Base-by-base conservation (phyloP, 1,140 invertebrate species). In the Pseudomyrmex cubaensis region DNA sequence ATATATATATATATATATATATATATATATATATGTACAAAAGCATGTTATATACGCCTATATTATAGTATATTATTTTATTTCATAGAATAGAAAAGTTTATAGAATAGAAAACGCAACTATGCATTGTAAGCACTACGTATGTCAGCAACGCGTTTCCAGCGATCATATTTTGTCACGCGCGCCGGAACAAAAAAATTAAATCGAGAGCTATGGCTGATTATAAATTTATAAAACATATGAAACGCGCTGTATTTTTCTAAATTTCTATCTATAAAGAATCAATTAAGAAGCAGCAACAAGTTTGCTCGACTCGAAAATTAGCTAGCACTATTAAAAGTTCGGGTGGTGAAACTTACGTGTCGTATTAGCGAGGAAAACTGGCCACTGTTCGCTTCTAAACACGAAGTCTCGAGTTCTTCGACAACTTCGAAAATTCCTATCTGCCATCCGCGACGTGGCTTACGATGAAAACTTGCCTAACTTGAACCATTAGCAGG, bases 401-500 rank as follows among this genome's bases (percentile, higher is more conserved):
- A 75, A 80, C 15, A 57, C 5, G 25, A 3, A 22, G 4, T n/a
- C n/a, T 25, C 70, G 13, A 82, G 72, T 87, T 88, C 75, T 88
- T 87, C 70, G 80, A 84, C 59, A 77, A 88, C 70, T 88, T 87
- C 25, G 61, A 62, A 87, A 75, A 87, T 88, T 88, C 77, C 74
- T 80, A 88, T 89, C 88, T 88, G 44, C 63, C 35, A 57, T 46
- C 61, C 61, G 67, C 67, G 67, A 87, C 62, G 57, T 48, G 59
- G 69, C 61, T 63, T 22, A 46, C 63, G 63, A 85, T 80, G 76
- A 76, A 89, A 85, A 82, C 56, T 88, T 85, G 52, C 66, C 67
- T 83, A 89, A 89, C 82, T 89, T 88, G 82, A 61, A 73, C 74
- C 77, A 89, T 89, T 89, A 89, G 73, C 87, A 83, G 48, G 77